Base-by-base conservation (phyloP, 37 sponge, comb jelly and placozoan species). In the Geodia barretti region DNA sequence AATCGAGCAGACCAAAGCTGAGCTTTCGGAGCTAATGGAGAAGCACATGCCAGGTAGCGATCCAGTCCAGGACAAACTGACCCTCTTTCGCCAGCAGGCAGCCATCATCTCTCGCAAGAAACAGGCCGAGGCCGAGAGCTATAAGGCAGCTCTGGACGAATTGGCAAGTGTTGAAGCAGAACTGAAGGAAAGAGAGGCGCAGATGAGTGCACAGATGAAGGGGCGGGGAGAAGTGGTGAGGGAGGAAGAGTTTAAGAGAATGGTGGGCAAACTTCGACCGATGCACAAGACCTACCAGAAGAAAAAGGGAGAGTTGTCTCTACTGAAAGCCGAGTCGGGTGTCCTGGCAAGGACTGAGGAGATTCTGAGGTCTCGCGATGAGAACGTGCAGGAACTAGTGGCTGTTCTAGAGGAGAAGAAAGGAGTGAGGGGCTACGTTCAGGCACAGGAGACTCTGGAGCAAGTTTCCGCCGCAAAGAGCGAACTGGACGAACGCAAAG, bases 71-170 rank as follows among this genome's bases (percentile, higher is more conserved):
- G 93, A 97, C 67, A 97, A 97, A 40, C 78, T 99, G 47, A 81
- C 89, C n/a, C 78, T 99, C 60, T 96, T 97, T 73, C 72, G 99
- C 31, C 98, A 99, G 80, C 97, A 97, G 63, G 97, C 97, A 14
- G 84, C 87, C 35, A 88, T 95, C 43, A 95, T 97, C 64, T 70
- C 89, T 2, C 70, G 82, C 65, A 97, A 97, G 77, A 91, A 84
- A 54, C 83, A 92, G 59, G 71, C 78, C 33, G 88, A 87, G 40
- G 89, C 86, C 17, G 87, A 89, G 4, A 40, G 35, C 31, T 86
- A 81, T 43, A 79, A 83, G 74, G 81, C 66, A 54, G 78, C 82
- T 17, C 47, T 86, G 83, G 95, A 95, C 24, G 88, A 95, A 64
- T 66, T 94, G 23, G 66, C 80, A 24, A 80, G 62, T 4, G 71